Evolutionary conservation across 2,113 vertebrate genomes (phyloP).

Genomic region (Ceyx melanurus): DNA sequence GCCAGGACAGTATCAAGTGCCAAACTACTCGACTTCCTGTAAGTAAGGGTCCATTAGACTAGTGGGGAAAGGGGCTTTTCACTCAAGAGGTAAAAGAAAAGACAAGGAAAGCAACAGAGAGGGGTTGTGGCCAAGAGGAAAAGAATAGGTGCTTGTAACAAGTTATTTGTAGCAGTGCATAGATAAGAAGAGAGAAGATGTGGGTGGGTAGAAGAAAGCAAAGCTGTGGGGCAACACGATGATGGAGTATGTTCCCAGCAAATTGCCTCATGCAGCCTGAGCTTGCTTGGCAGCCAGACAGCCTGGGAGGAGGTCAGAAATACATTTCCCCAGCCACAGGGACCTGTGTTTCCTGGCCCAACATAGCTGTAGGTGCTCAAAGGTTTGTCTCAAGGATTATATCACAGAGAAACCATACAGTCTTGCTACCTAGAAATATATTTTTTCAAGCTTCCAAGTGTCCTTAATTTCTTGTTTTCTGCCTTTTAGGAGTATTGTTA

Average conservation of each 20-base stretch:
- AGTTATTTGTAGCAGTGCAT: neutral
- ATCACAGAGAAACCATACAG: neutral
- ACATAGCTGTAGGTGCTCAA: neutral
- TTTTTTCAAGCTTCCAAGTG: slow-evolving; percentile 18
- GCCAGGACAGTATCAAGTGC: neutral
- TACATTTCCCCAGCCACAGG: neutral
- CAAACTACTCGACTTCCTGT: neutral
- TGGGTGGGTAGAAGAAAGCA: neutral
- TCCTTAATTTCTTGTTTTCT: neutral
- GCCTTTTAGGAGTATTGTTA: slow-evolving; percentile 2
- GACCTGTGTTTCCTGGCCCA: neutral
- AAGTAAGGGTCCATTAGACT: neutral
- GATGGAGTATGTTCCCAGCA: fast-evolving
- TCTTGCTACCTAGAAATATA: neutral
- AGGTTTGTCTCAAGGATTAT: neutral
- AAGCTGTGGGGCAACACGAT: fast-evolving
- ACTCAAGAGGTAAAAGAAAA: neutral
- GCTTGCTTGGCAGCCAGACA: neutral
- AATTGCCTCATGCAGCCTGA: neutral
- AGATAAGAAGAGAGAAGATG: neutral
- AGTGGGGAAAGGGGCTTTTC: neutral
- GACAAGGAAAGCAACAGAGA: neutral
- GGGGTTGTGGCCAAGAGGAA: neutral
- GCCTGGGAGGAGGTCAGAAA: neutral
- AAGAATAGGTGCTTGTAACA: neutral